These are phyloP conservation scores for Regulus satrapa DNA, from an alignment of 2,113 vertebrate species.

Conservation along the genomic window DNA sequence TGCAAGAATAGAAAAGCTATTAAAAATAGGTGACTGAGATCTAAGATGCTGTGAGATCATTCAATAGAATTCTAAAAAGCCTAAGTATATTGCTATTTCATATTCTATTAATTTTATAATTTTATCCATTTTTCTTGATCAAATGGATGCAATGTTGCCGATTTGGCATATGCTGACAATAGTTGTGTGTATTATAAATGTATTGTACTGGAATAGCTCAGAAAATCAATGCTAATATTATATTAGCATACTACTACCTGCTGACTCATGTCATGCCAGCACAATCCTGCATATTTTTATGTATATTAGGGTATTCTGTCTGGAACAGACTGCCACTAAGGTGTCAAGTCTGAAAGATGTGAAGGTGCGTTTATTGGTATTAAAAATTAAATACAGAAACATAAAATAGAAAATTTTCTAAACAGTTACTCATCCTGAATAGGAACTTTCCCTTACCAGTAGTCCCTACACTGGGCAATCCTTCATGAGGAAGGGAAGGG, in stretches of 20 bases:
- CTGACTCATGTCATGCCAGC: constrained; percentile 31
- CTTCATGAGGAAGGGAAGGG: background rate
- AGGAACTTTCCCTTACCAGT: background rate
- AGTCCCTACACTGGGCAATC: background rate
- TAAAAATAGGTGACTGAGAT: background rate
- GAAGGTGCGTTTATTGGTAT: background rate
- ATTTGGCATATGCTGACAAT: constrained; percentile 34
- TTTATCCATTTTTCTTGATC: constrained; percentile 51
- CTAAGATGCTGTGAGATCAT: background rate
- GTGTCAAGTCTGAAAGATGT: background rate
- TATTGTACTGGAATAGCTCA: constrained; percentile 17
- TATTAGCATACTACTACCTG: background rate
- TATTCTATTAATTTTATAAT: constrained; percentile 22
- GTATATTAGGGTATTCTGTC: background rate
- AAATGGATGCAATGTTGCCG: background rate
- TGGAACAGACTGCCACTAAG: background rate
- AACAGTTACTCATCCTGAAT: background rate
- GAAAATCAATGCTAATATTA: constrained; percentile 60
- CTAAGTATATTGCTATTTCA: background rate
- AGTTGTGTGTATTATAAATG: constrained; percentile 42
- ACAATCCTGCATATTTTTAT: constrained; percentile 45
- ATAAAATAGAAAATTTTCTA: background rate
- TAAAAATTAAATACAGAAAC: background rate
- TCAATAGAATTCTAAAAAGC: background rate
- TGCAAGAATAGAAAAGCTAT: background rate